phyloP scores from a whole-genome alignment of 2,113 vertebrate genomes.

The Gambusia affinis region DNA sequence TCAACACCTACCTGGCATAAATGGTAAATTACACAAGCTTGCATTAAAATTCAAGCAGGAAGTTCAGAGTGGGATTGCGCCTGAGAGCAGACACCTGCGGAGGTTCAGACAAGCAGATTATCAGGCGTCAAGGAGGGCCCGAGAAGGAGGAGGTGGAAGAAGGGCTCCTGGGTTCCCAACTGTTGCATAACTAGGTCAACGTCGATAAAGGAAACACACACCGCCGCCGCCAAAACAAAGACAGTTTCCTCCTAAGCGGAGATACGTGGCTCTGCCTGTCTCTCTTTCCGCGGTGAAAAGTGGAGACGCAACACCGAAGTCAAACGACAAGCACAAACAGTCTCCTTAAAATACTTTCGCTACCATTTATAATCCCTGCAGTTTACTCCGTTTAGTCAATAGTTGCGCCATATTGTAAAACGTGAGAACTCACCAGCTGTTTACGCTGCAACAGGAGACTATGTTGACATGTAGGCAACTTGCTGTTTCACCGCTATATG shows the following conservation, averaged over 20 bases:
- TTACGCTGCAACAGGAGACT: constrained; percentile 62
- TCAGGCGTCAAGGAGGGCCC: constrained; percentile 45
- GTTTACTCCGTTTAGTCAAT: neutral
- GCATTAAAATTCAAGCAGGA: constrained; percentile 11
- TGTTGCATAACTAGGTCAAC: constrained; percentile 76
- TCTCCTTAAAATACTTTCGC: neutral
- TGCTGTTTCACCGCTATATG: constrained; percentile 46
- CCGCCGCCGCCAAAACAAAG: constrained; percentile 32
- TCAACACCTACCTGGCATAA: neutral
- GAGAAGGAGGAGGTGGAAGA: neutral
- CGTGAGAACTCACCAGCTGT: constrained; percentile 80
- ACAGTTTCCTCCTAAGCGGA: constrained; percentile 9
- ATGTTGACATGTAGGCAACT: constrained; percentile 80
- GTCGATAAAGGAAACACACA: constrained; percentile 40
- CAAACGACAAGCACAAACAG: neutral
- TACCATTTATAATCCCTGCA: neutral
- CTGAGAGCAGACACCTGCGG: constrained; percentile 64
- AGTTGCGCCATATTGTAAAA: neutral
- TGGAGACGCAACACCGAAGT: neutral
- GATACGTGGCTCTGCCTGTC: constrained; percentile 50
- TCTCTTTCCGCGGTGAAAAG: constrained; percentile 31
- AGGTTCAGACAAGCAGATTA: constrained; percentile 34
- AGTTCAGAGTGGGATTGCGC: neutral
- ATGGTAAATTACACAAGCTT: neutral
- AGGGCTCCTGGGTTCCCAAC: constrained; percentile 59